These are phyloP conservation scores for Cataglyphis livida DNA, from an alignment of 2,888 invertebrate species.

Conservation along the genomic window DNA sequence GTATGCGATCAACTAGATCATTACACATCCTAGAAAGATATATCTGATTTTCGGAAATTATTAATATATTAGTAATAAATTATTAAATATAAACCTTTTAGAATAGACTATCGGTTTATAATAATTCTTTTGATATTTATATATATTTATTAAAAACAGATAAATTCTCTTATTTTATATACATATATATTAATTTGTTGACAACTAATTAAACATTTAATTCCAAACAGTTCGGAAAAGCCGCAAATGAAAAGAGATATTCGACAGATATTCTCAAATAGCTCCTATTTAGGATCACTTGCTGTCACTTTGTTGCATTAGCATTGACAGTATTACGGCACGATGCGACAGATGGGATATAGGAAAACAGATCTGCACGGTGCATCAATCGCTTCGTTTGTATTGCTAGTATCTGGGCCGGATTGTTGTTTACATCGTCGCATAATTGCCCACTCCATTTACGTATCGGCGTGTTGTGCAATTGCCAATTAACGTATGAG, in stretches of 20 bases:
- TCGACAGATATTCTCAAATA: not conserved
- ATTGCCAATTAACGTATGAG: slow-evolving; percentile 71
- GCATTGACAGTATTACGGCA: not conserved
- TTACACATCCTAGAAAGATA: not conserved
- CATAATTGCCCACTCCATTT: slow-evolving; percentile 76
- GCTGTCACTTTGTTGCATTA: slow-evolving; percentile 53
- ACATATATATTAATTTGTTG: not conserved
- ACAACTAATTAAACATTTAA: not conserved
- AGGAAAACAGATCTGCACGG: slow-evolving; percentile 61
- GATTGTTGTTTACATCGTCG: slow-evolving; percentile 74
- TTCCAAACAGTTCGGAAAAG: not conserved
- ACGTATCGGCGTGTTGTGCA: slow-evolving; percentile 74
- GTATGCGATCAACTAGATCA: not conserved
- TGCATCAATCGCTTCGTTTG: slow-evolving; percentile 62
- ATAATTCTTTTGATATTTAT: too few relatives aligned
- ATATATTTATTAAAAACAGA: too few relatives aligned
- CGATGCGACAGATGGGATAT: slow-evolving; percentile 26
- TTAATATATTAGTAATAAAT: not conserved
- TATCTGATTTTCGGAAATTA: not conserved
- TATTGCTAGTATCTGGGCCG: slow-evolving; percentile 39
- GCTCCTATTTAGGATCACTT: not conserved
- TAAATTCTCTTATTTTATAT: too few relatives aligned
- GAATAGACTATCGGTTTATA: too few relatives aligned
- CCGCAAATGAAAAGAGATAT: not conserved
- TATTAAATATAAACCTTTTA: not conserved